Base-by-base conservation (phyloP, 2,888 invertebrate genomes). In the Calameuta idolon region DNA sequence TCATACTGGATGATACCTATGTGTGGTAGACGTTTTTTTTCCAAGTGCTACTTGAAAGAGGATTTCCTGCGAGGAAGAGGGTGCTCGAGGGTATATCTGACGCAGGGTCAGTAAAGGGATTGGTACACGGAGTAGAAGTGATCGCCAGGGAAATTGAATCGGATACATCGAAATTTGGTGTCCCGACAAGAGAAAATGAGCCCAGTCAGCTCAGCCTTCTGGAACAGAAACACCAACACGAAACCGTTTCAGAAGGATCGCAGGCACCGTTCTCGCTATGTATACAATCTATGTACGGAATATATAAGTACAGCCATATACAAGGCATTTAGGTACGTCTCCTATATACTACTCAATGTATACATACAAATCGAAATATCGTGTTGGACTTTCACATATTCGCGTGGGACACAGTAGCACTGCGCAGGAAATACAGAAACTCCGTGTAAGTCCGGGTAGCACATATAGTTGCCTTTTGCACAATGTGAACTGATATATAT, bases 191-290 rank as follows among this genome's bases (percentile, higher is more conserved):
- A 35, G 75, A 34, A 71, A 77, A 75, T 55, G 73, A 71, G 75
- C 73, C 73, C 74, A 75, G 69, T 75, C 76, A 76, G 79, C 71
- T 74, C 79, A 69, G 75, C 75, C 75, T 35, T 69, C 68, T 76
- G 79, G 79, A 77, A 40, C 75, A 34, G 74, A 78, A 81, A 80
- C 76, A 75, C 75, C 77, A 75, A 35, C 71, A 69, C 69, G 77
- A 76, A 80, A 81, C 78, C 76, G 79, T 81, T 80, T 81, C 74
- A 78, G 74, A 78, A 79, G 76, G 74, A 75, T 73, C 79, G 78
- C 80, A 80, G 76, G 73, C 69, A 37, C 76, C 35, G 69, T 75
- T 55, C 75, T 80, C 75, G 31, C 73, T 55, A 69, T 35, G 69
- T 71, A 30, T 30, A 71, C 31, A 71, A 30, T n/a, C 71, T 75